Evolutionary conservation across 2,888 invertebrate genomes (phyloP).

Genomic region (Drosophila flavopinicola): DNA sequence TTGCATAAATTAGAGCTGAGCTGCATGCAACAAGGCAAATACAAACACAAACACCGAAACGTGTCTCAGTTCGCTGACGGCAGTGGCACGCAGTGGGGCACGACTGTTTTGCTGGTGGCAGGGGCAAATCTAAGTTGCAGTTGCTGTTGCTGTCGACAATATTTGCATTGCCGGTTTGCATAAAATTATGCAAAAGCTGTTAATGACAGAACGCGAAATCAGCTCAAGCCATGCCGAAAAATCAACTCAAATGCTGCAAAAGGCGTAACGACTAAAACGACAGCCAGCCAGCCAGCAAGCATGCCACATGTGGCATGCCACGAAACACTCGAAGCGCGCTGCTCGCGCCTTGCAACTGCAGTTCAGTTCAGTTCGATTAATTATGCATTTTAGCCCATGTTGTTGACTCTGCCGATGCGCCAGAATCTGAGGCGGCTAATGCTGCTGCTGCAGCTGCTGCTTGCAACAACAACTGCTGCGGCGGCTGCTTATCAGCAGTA

Average conservation of each 20-base stretch:
- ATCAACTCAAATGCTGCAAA: conserved; percentile 34
- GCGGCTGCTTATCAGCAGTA: conserved; percentile 48
- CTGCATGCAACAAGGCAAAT: conserved; percentile 70
- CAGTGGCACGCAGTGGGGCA: conserved; percentile 1
- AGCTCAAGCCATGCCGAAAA: conserved; percentile 31
- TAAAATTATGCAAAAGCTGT: conserved; percentile 75
- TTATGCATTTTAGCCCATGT: conserved; percentile 75
- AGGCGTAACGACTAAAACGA: conserved; percentile 42
- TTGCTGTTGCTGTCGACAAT: conserved; percentile 18
- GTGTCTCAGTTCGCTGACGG: conserved; percentile 70
- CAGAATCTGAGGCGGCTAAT: conserved; percentile 35
- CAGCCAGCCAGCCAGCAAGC: too few species aligned
- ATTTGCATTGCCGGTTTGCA: conserved; percentile 45
- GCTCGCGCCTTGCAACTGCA: conserved; percentile 24
- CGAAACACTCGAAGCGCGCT: conserved; percentile 28
- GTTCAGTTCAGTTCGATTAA: conserved; percentile 71
- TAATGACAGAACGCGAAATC: conserved; percentile 62
- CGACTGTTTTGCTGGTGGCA: neutral
- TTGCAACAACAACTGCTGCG: conserved; percentile 17
- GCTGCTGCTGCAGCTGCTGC: conserved; percentile 24
- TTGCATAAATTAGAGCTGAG: conserved; percentile 78
- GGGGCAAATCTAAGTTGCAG: conserved; percentile 16
- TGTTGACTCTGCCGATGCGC: conserved; percentile 46
- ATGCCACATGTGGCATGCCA: conserved; percentile 62
- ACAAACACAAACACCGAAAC: conserved; percentile 70